Conservation (phyloP, 2,113 vertebrate genomes). For the Nesoenas mayeri region DNA sequence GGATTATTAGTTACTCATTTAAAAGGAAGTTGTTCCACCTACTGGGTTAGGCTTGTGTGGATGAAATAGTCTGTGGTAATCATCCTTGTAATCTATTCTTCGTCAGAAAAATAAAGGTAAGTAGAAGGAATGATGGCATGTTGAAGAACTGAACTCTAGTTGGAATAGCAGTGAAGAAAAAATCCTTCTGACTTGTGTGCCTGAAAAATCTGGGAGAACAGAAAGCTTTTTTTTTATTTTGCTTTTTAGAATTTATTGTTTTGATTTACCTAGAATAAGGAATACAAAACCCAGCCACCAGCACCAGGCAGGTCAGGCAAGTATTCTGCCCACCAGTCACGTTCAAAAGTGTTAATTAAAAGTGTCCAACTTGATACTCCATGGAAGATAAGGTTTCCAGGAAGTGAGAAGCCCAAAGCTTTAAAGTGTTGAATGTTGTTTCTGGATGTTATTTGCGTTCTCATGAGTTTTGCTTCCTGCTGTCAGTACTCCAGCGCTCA, state of each 20-base stretch:
- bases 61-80: not conserved
- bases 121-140: not conserved
- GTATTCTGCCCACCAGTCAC: not conserved
- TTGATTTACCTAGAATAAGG: not conserved
- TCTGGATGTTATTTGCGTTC: not conserved
- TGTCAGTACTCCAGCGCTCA: not conserved
- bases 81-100: not conserved
- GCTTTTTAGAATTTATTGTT: not conserved
- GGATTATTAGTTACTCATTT: not conserved
- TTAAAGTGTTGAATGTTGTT: not conserved
- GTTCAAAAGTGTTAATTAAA: not conserved
- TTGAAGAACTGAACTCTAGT: not conserved
- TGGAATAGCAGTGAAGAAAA: not conserved
- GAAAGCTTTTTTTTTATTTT: not conserved
- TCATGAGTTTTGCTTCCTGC: not conserved
- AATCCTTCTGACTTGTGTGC: fast-evolving
- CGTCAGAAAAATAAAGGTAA: not conserved
- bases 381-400: not conserved
- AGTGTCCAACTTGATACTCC: not conserved
- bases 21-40: not conserved
- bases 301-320: not conserved
- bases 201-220: not conserved
- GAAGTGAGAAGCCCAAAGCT: not conserved
- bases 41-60: not conserved
- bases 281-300: not conserved